phyloP scores from a whole-genome alignment of 2,888 invertebrate genomes.

The Hyposoter dolosus region DNA sequence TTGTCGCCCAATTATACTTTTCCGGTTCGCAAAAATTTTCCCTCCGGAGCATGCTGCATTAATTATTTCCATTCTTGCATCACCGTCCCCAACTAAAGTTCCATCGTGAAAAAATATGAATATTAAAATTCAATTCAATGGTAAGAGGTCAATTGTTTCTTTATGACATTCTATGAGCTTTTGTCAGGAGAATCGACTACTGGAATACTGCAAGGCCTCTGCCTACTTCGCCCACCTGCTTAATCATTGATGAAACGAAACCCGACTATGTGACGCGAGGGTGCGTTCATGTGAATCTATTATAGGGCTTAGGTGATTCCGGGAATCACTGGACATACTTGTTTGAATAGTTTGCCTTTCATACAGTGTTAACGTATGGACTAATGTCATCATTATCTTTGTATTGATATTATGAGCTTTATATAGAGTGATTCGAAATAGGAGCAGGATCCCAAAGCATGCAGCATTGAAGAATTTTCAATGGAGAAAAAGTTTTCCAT shows the following conservation, averaged over 20 bases:
- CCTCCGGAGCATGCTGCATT: background rate
- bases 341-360: constrained; percentile 38
- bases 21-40: background rate
- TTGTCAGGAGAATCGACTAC: background rate
- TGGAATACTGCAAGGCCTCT: constrained; percentile 1
- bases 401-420: background rate
- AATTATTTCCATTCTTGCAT: background rate
- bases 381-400: constrained; percentile 40
- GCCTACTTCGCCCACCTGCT: constrained; percentile 35
- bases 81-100: background rate
- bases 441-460: background rate
- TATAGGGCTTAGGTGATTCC: constrained; percentile 45
- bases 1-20: background rate
- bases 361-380: constrained; percentile 7
- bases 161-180: background rate
- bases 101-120: background rate
- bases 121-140: background rate
- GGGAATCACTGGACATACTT: constrained; percentile 52
- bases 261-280: constrained; percentile 2
- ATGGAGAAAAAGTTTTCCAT: too few species aligned
- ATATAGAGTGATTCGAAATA: background rate
- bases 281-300: constrained; percentile 31
- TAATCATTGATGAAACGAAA: constrained; percentile 35
- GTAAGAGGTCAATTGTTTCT: background rate
- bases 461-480: too few species aligned